Evolutionary conservation across 2,797 vertebrate genomes (phyloP).

Genomic region (Ateles fusciceps): DNA sequence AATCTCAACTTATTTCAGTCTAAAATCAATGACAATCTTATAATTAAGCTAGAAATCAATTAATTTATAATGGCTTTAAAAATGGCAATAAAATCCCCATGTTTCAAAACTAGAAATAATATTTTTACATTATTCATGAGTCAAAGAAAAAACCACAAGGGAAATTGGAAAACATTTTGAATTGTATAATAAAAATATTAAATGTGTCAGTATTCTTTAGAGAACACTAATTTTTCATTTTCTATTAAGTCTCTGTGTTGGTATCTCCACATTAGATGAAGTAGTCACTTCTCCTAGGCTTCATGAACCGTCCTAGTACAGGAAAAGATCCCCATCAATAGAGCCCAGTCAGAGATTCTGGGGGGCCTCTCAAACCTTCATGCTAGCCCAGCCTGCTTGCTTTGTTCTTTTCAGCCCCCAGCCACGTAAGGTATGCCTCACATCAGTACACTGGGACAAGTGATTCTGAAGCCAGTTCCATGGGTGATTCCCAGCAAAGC

Average conservation of each 20-base stretch:
- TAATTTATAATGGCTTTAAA: not conserved
- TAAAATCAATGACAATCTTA: not conserved
- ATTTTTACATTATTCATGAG: not conserved
- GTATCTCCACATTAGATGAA: not conserved
- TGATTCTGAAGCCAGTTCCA: not conserved
- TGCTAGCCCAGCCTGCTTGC: not conserved
- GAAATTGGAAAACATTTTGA: not conserved
- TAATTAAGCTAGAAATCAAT: not conserved
- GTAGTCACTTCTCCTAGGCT: not conserved
- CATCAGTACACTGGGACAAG: not conserved
- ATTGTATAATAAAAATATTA: not conserved
- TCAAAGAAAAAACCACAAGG: not conserved
- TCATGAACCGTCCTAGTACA: not conserved
- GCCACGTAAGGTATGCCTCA: not conserved
- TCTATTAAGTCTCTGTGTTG: not conserved
- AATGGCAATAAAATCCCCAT: not conserved
- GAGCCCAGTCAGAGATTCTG: not conserved
- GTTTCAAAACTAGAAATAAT: not conserved
- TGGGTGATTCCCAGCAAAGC: not conserved
- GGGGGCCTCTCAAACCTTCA: not conserved
- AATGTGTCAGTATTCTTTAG: not conserved
- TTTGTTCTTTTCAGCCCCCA: not conserved
- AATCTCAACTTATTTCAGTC: not conserved
- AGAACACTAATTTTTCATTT: not conserved
- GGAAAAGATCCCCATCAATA: not conserved